Evolutionary conservation across 2,797 vertebrate genomes (phyloP).

Genomic region (Acanthurus leucopareius): DNA sequence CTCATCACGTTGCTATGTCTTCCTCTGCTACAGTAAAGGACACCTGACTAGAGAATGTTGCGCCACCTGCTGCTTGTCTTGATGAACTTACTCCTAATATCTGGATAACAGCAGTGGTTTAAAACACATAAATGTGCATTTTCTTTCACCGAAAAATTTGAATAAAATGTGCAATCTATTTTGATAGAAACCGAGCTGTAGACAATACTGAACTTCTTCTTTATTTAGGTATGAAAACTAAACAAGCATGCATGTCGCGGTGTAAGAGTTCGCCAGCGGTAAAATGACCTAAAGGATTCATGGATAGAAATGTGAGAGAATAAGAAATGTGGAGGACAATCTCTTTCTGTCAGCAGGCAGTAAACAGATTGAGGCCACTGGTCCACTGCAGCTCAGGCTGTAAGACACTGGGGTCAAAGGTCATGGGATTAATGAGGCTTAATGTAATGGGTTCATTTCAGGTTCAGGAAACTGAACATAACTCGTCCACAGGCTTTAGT

Average conservation of each 20-base stretch:
- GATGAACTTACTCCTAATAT: no score
- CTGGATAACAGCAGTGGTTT: no score
- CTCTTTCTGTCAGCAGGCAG: slow-evolving; percentile 6
- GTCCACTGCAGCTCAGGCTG: slow-evolving; percentile 20
- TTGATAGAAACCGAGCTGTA: no score
- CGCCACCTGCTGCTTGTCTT: no score
- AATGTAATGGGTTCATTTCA: slow-evolving; percentile 11
- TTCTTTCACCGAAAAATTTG: no score
- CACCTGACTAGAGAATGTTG: no score
- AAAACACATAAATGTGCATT: no score
- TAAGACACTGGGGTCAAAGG: slow-evolving; percentile 7
- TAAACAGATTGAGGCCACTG: slow-evolving; percentile 35
- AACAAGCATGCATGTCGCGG: no score
- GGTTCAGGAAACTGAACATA: slow-evolving; percentile 12
- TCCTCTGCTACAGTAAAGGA: no score
- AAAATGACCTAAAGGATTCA: neutral
- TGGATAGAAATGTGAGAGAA: neutral
- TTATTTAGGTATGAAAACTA: neutral
- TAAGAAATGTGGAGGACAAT: neutral
- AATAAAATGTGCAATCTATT: no score
- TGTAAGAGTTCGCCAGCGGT: neutral
- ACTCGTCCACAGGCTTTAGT: slow-evolving; percentile 6
- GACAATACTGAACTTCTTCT: neutral
- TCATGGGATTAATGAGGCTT: slow-evolving; percentile 35
- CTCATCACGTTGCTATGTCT: no score